Evolutionary conservation across 2,888 invertebrate species (phyloP).

Genomic region (Perizoma affinitatum): DNA sequence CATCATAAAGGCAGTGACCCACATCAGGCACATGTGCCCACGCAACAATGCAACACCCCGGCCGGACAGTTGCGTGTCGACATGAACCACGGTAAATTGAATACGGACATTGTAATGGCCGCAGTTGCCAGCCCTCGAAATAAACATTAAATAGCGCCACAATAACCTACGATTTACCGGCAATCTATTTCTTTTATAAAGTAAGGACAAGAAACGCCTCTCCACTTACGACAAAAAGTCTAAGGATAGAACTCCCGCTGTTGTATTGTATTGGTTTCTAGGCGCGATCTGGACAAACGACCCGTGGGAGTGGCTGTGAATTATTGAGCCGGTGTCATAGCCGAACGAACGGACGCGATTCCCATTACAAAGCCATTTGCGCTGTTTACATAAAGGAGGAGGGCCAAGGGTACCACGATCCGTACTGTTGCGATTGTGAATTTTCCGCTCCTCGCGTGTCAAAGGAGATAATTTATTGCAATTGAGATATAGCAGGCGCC

Average conservation of each 20-base stretch:
- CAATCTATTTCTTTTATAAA: conserved; percentile 80
- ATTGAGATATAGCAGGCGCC: conserved; percentile 74
- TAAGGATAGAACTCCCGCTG: conserved; percentile 77
- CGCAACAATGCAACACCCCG: conserved; percentile 60
- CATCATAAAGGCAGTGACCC: conserved; percentile 68
- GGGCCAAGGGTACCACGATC: conserved; percentile 59
- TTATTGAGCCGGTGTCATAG: conserved; percentile 73
- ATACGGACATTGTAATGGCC: conserved; percentile 67
- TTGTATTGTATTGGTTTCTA: conserved; percentile 71
- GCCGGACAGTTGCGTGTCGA: conserved; percentile 74
- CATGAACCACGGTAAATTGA: conserved; percentile 72
- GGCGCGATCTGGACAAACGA: conserved; percentile 77
- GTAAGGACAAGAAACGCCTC: conserved; percentile 74
- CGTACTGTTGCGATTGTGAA: conserved; percentile 70
- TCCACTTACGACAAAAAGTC: conserved; percentile 80
- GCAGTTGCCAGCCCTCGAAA: conserved; percentile 67
- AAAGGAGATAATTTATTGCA: conserved; percentile 78
- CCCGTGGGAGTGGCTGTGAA: conserved; percentile 74
- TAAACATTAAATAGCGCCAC: conserved; percentile 76
- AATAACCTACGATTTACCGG: conserved; percentile 81
- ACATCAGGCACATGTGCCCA: conserved; percentile 68
- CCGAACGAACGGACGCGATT: conserved; percentile 68
- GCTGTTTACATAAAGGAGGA: conserved; percentile 75
- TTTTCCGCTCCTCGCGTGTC: conserved; percentile 77
- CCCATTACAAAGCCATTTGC: conserved; percentile 78